A percentile compares a stretch with the other conserved stretches of the same genome.
Evolutionary conservation across 2,888 invertebrate species (phyloP).

Genomic region (Belgica antarctica): DNA sequence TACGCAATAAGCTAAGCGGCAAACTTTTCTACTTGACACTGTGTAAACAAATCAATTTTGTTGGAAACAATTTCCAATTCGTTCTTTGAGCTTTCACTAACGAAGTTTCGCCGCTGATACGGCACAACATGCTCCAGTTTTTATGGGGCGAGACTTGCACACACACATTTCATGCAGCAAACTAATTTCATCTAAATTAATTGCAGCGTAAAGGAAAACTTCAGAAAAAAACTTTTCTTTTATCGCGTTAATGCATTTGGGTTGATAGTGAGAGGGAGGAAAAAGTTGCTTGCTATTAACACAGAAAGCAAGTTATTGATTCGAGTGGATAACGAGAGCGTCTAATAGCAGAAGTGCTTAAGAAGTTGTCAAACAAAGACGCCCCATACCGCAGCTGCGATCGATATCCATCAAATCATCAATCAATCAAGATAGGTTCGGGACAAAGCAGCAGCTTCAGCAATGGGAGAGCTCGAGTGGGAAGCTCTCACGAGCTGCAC

Average conservation of each 20-base stretch:
- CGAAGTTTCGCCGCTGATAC: no score
- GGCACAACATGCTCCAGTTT: conserved; percentile 22
- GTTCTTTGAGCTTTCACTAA: no score
- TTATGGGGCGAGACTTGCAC: not conserved
- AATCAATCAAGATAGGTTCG: conserved; percentile 60
- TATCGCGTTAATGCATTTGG: conserved; percentile 25
- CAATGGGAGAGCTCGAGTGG: conserved; percentile 57
- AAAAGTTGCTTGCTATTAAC: not conserved
- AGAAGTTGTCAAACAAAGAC: not conserved
- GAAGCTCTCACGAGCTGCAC: conserved; percentile 57
- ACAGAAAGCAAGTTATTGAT: conserved; percentile 17
- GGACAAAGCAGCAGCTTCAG: conserved; percentile 58
- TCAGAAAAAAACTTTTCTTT: conserved; percentile 32
- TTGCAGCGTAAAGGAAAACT: conserved; percentile 40
- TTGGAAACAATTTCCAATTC: not conserved
- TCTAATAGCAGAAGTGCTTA: not conserved
- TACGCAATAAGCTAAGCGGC: not conserved
- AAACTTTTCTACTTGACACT: not conserved
- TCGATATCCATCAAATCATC: conserved; percentile 16
- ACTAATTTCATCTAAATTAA: conserved; percentile 37
- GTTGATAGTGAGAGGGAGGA: conserved; percentile 18
- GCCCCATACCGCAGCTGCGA: not conserved
- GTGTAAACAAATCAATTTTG: not conserved
- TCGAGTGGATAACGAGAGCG: conserved; percentile 33
- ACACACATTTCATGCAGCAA: conserved; percentile 33